phyloP scores from a whole-genome alignment of 2,888 invertebrate species.

The Nysson spinosus region DNA sequence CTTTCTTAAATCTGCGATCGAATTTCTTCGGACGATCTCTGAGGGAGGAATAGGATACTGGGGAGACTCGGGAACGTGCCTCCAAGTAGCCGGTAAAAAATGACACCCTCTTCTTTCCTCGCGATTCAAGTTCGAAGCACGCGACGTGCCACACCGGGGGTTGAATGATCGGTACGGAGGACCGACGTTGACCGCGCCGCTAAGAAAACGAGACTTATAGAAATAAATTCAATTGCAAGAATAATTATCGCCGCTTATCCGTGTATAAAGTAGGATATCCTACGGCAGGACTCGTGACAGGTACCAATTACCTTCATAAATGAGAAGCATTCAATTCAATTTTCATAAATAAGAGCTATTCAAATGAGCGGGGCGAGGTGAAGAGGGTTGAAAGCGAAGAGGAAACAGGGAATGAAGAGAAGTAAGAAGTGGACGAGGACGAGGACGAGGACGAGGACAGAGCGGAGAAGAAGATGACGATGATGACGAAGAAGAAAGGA shows the following conservation, averaged over 20 bases:
- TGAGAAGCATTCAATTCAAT: constrained; percentile 74
- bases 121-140: constrained; percentile 20
- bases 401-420: constrained; percentile 6
- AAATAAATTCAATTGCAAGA: constrained; percentile 71
- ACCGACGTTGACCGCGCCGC: constrained; percentile 34
- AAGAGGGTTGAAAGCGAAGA: constrained; percentile 24
- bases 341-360: constrained; percentile 74
- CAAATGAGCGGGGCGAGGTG: constrained; percentile 63
- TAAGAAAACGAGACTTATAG: constrained; percentile 57
- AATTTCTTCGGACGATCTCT: too few species aligned
- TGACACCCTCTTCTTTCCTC: background rate
- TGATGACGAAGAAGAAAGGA: constrained; percentile 12
- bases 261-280: constrained; percentile 69
- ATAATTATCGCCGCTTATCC: constrained; percentile 71
- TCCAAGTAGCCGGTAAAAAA: constrained; percentile 25
- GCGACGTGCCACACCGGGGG: constrained; percentile 48
- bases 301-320: constrained; percentile 73
- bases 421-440: constrained; percentile 21
- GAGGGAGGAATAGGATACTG: too few species aligned
- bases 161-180: constrained; percentile 52
- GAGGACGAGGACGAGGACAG: constrained; percentile 31
- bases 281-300: constrained; percentile 68
- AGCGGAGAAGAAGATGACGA: constrained; percentile 31
- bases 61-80: too few species aligned
- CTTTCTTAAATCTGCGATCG: too few species aligned